These are phyloP conservation scores for Plestiodon gilberti DNA, from an alignment of 2,113 vertebrate genomes.

Conservation along the genomic window DNA sequence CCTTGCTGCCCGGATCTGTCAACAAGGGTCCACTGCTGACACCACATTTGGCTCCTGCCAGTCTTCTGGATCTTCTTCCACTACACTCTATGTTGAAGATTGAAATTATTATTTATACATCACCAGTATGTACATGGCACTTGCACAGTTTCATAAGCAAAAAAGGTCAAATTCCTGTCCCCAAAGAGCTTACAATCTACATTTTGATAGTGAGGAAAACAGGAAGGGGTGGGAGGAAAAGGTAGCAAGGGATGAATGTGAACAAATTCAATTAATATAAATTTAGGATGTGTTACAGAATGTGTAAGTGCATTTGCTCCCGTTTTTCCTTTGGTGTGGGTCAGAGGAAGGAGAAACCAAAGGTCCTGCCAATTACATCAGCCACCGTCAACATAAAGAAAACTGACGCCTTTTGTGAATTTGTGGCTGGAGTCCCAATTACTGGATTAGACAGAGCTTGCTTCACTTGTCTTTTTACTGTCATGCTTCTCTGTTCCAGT, in stretches of 20 bases:
- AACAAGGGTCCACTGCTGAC: too few relatives aligned
- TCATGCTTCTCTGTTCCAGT: background rate
- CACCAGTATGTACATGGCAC: background rate
- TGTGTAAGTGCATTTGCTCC: background rate
- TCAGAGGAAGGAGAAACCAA: conserved; percentile 57
- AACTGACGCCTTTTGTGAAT: conserved; percentile 26
- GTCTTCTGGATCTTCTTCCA: too few relatives aligned
- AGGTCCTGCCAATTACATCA: conserved; percentile 68
- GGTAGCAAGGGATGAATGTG: background rate
- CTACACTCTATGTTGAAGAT: too few relatives aligned
- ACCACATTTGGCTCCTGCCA: too few relatives aligned
- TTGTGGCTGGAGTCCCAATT: conserved; percentile 51
- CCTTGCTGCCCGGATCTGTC: too few relatives aligned
- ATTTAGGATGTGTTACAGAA: background rate
- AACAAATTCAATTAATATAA: background rate
- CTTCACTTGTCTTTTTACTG: background rate
- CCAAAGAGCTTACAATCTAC: background rate
- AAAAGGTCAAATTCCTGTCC: background rate
- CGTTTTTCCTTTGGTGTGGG: conserved; percentile 31
- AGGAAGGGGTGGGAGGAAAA: background rate
- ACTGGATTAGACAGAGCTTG: conserved; percentile 31
- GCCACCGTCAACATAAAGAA: conserved; percentile 47
- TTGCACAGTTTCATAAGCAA: background rate
- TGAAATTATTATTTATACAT: too few relatives aligned
- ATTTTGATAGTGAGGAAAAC: background rate